Evolutionary conservation across 2,797 vertebrate genomes (phyloP).

Genomic region (Pseudocheirus occidentalis): DNA sequence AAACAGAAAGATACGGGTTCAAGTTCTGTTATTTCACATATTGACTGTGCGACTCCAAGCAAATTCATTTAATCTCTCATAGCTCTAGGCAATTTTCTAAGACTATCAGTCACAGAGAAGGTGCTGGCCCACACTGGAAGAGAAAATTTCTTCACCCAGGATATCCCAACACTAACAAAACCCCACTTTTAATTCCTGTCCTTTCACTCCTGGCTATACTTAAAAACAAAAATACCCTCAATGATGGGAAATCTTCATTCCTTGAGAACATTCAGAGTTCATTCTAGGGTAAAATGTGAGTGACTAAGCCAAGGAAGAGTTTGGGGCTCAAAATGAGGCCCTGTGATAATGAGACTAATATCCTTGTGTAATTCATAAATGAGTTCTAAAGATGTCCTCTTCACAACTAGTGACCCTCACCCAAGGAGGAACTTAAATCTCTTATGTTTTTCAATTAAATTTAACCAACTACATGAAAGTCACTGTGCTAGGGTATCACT

Average conservation of each 20-base stretch:
- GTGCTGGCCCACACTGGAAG: neutral
- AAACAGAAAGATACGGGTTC: neutral
- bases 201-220: neutral
- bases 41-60: neutral
- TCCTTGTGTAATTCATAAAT: neutral
- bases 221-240: neutral
- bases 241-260: neutral
- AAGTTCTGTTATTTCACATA: neutral
- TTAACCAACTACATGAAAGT: neutral
- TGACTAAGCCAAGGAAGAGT: neutral
- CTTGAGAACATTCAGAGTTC: neutral
- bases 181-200: neutral
- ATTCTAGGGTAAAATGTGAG: neutral
- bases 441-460: neutral
- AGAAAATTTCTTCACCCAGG: neutral
- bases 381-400: neutral
- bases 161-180: neutral
- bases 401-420: neutral
- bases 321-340: neutral
- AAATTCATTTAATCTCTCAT: neutral
- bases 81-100: neutral
- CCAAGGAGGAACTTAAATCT: neutral
- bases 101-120: neutral
- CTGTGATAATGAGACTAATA: neutral
- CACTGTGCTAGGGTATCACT: neutral